Base-by-base conservation (phyloP, 2,797 vertebrate species). In the Tarsius wallacei region DNA sequence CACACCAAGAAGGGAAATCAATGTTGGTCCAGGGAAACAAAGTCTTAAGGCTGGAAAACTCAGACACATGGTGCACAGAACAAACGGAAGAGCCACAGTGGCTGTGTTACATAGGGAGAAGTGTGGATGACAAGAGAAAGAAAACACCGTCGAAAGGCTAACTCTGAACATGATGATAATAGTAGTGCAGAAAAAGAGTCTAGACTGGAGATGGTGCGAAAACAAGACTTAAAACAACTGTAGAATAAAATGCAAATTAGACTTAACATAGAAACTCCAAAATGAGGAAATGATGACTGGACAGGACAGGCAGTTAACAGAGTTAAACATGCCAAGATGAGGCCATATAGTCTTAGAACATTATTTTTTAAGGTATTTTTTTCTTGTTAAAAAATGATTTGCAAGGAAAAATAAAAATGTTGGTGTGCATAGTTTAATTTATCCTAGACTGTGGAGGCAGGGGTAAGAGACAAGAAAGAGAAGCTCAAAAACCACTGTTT, bases 381-480 rank as follows among this genome's bases (percentile, higher is more conserved):
- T 7, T 26, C 14, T n/a, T n/a, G 64, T 49, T 14, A 61, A n/a
- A 36, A n/a, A 74, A n/a, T 31, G 28, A 24, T 61, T 31, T 74
- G 26, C 55, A n/a, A 55, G 19, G 6, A 53, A 59, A 63, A 21
- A 36, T 88, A 19, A 42, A 21, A 55, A 33, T 47, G 33, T 10
- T 33, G 15, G 76, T 8, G 55, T 14, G 61, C 19, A 33, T 33
- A 59, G n/a, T 42, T 26, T 17, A 31, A n/a, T 42, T 42, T 70
- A 71, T 24, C 22, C 33, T 42, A 14, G 33, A 31, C 78, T n/a
- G 24, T 7, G 33, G 24, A 5, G 13, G 3, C 24, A 16, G 14
- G 2, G 0, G 1, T 21, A 51, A 7, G 5, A 13, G 15, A 31
- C 2, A 19, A 31, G 36, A 2, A 22, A 31, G 24, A 1, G 10